Evolutionary conservation across 1,140 invertebrate species (phyloP).

Genomic region (Lepidurus couesii): DNA sequence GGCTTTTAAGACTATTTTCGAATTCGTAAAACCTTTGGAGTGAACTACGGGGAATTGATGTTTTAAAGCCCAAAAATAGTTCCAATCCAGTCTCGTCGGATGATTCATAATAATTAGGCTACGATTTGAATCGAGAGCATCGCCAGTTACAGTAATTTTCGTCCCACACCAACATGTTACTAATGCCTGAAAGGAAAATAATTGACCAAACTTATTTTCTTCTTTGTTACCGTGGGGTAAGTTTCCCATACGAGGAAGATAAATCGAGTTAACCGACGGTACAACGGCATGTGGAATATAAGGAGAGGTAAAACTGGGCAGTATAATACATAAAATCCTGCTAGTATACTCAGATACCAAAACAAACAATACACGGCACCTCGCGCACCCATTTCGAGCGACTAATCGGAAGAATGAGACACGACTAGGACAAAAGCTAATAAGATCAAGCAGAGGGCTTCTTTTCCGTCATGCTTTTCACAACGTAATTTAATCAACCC

Average conservation of each 20-base stretch:
- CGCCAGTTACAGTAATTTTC: background rate
- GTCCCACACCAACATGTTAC: background rate
- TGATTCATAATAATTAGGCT: background rate
- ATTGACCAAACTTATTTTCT: background rate
- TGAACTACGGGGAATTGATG: background rate
- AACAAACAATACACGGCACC: background rate
- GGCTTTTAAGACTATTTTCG: background rate
- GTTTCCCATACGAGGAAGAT: background rate
- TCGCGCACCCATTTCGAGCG: background rate
- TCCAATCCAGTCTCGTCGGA: background rate
- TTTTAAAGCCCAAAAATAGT: slow-evolving; percentile 15
- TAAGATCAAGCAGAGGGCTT: slow-evolving; percentile 1
- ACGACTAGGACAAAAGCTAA: background rate
- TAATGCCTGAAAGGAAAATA: background rate
- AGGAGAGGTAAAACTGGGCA: background rate
- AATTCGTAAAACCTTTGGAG: background rate
- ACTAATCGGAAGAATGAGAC: background rate
- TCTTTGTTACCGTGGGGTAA: background rate
- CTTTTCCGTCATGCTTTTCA: background rate
- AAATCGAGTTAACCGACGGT: background rate
- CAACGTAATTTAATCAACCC: background rate
- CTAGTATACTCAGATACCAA: background rate
- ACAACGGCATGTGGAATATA: background rate
- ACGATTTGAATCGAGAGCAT: background rate
- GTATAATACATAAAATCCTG: background rate